Percentiles rank a stretch among this genome's conserved stretches.
These are phyloP conservation scores for Acrobeloides nanus DNA, from an alignment of 2,888 invertebrate genomes.

Conservation along the genomic window DNA sequence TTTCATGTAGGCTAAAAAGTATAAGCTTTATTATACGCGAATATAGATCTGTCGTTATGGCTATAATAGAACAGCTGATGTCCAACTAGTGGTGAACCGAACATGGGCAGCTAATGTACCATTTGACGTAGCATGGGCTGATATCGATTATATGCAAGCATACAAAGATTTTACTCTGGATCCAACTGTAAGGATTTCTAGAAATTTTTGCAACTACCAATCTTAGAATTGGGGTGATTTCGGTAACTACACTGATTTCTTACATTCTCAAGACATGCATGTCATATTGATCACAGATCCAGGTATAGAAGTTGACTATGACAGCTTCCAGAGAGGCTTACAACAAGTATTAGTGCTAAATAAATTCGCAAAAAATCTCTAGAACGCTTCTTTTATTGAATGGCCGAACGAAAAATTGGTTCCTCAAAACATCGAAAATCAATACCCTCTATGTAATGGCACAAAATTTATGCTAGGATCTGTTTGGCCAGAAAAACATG, in stretches of 20 bases:
- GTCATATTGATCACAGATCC: conserved; percentile 50
- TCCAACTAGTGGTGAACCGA: conserved; percentile 33
- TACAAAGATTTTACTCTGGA: conserved; percentile 69
- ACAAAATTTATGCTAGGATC: conserved; percentile 34
- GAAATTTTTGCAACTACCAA: too few relatives aligned
- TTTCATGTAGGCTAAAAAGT: conserved; percentile 23
- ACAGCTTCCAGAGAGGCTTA: conserved; percentile 34
- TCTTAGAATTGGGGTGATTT: conserved; percentile 38
- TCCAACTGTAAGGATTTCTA: background rate
- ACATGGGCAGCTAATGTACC: conserved; percentile 38
- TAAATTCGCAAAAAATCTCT: conserved; percentile 4
- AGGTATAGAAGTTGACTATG: conserved; percentile 48
- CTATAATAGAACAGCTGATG: conserved; percentile 31
- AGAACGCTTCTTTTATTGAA: conserved; percentile 22
- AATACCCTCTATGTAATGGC: conserved; percentile 41
- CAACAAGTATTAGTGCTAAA: conserved; percentile 15
- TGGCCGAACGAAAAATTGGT: conserved; percentile 26
- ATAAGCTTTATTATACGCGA: conserved; percentile 4
- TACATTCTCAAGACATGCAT: conserved; percentile 34
- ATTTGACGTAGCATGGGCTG: conserved; percentile 40
- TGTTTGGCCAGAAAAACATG: conserved; percentile 38
- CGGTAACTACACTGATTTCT: conserved; percentile 30
- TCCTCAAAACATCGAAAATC: conserved; percentile 13
- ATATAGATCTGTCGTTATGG: conserved; percentile 38
- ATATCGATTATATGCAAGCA: conserved; percentile 65